A percentile compares a stretch with the other conserved stretches of the same genome.
phyloP scores from a whole-genome alignment of 1,140 invertebrate species.

The Idris sp. region DNA sequence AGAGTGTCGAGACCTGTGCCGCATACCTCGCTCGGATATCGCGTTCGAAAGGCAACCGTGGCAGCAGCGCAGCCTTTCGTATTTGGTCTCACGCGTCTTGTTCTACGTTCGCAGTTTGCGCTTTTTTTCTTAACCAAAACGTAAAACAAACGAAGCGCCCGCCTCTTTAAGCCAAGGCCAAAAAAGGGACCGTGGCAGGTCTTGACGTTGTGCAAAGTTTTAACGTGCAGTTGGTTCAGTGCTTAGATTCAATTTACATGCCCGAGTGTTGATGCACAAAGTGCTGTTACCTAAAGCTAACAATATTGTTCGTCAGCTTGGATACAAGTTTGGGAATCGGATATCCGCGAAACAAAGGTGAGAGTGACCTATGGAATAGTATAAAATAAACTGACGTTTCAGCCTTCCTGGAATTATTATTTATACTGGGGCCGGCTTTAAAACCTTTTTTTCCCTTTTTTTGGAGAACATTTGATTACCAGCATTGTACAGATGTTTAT shows the following conservation, averaged over 20 bases:
- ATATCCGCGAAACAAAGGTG: slow-evolving; percentile 10
- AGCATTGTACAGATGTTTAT: too few species aligned
- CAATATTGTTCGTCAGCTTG: slow-evolving; percentile 30
- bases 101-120: not conserved
- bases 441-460: too few species aligned
- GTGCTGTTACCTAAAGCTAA: slow-evolving; percentile 1
- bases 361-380: slow-evolving; percentile 38
- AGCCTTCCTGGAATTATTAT: slow-evolving; percentile 22
- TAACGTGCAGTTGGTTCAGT: slow-evolving; percentile 44
- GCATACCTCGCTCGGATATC: slow-evolving; percentile 74
- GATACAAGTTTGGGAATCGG: slow-evolving; percentile 11
- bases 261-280: slow-evolving; percentile 21
- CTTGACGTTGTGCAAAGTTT: slow-evolving; percentile 21
- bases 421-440: slow-evolving; percentile 50
- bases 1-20: slow-evolving; percentile 65
- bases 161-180: not conserved
- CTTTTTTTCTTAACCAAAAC: slow-evolving; percentile 22
- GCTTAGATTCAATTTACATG: slow-evolving; percentile 25
- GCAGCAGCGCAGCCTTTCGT: slow-evolving; percentile 59
- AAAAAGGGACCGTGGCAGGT: slow-evolving; percentile 1
- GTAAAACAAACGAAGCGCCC: not conserved
- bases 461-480: too few species aligned
- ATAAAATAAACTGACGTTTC: slow-evolving; percentile 18
- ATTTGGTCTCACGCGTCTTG: slow-evolving; percentile 43
- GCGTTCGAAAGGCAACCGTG: slow-evolving; percentile 66